Base-by-base conservation (phyloP, 2,113 vertebrate genomes). In the Eretmochelys imbricata region DNA sequence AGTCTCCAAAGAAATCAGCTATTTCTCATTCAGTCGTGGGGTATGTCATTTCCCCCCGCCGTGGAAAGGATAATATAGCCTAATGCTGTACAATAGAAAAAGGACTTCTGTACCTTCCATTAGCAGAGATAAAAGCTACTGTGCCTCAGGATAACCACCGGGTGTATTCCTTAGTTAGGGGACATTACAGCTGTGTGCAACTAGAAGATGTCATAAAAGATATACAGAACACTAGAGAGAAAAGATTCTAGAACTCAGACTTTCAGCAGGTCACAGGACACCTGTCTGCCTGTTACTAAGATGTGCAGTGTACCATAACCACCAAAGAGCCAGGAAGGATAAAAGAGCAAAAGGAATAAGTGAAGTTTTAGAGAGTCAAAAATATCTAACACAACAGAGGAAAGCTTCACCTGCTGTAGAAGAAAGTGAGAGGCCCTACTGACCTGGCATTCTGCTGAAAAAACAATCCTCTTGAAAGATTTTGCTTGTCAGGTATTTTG, bases 371-470 rank as follows among this genome's bases (percentile, higher is more conserved):
- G 65, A 38, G n/a, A 22, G 19, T 72, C 19, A 38, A 1, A 14
- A 24, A 80, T 2, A 24, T 53, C 25, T 12, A 48, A 46, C 10
- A 6, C 50, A 20, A 6, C 51, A 17, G 46, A 29, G 51, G 2
- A 59, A 54, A 14, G 0, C 24, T 0, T n/a, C 22, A 62, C 48
- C 48, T 55, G 31, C 24, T n/a, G 80, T 53, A 35, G 49, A 55
- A 16, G 2, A 2, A 3, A 5, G 42, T 5, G 42, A 38, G 29
- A 22, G 16, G 13, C 13, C n/a, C 35, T 0, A 3, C 65, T 1
- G 0, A 19, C 16, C 49, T 31, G 11, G 22, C 24, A 7, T 7
- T n/a, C 50, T 79, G 46, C 31, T 0, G 0, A 38, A 69, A 14
- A 82, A 62, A 16, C 65, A 54, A 42, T 24, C 31, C 49, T 82